Base-by-base conservation (phyloP, 2,797 vertebrate genomes). In the Rachycentron canadum region DNA sequence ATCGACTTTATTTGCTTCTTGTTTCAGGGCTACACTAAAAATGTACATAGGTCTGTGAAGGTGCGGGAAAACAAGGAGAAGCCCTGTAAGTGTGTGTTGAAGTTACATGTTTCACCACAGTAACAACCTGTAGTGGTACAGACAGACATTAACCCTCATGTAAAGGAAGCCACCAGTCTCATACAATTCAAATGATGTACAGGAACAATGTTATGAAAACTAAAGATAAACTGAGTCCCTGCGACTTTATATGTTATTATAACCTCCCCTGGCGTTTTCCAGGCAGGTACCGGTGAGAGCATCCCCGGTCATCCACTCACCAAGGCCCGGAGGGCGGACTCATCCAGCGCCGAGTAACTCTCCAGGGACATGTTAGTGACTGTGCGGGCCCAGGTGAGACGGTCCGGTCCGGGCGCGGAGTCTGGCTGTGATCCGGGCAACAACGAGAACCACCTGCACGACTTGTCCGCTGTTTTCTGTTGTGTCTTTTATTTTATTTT, bases 301-400 rank as follows among this genome's bases (percentile, higher is more conserved):
- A 26, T 28, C 7, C 40, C 16, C 43, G 16, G 47, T 32, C 16
- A 36, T 73, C 1, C 32, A 95, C 96, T 96, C 91, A 97, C 96
- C 95, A 97, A 40, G 74, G 95, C 96, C 79, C 96, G 92, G 38
- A 97, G 94, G 8, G 96, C 92, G 45, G 96, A 89, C 87, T 97
- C 96, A 1, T 97, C 96, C 94, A 97, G 91, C 30, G 95, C 86
- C 7, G 96, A 95, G 40, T 96, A 96, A 16, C 85, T 91, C 60
- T 96, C 95, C 50, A 93, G 79, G 0, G 96, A 96, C 96, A 97
- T 94, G 1, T 81, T 91, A 9, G 30, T 23, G 59, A 60, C 60
- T n/a, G 1, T 12, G 49, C 38, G 17, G 69, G 45, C 7, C 74
- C 87, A 87, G 85, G 84, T 88, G 83, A 79, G 69, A 56, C 40